These are phyloP conservation scores for Apolygus lucorum DNA, from an alignment of 1,140 invertebrate genomes.

Conservation along the genomic window DNA sequence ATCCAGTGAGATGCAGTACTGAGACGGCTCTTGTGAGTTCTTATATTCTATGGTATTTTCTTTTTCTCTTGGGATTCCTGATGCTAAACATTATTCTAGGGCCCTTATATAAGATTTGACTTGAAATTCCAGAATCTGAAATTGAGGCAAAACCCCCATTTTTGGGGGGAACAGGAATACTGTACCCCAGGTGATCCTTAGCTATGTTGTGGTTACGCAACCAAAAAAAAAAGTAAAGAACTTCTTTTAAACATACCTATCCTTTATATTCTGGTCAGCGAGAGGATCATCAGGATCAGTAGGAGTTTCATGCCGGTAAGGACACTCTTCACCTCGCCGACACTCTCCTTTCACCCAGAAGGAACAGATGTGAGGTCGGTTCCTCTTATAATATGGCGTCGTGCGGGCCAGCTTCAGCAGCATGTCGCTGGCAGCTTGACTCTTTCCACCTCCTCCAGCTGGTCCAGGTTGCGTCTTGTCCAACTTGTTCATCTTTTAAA, in stretches of 20 bases:
- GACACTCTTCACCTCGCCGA: constrained; percentile 97
- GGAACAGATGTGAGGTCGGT: constrained; percentile 97
- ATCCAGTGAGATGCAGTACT: no score
- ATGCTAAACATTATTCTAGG: no score
- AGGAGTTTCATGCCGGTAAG: constrained; percentile 97
- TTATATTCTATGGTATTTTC: not conserved
- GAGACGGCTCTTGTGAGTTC: no score
- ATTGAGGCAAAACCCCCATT: no score
- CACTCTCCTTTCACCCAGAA: constrained; percentile 99
- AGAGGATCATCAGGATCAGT: constrained; percentile 99
- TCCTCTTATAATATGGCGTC: constrained; percentile 97
- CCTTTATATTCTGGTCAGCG: constrained; percentile 98
- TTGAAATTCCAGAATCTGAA: no score
- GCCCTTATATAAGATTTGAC: no score
- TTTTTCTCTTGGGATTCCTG: no score
- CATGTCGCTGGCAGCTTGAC: constrained; percentile 76
- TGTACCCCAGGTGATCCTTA: no score
- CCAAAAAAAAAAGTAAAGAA: no score
- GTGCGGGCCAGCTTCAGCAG: constrained; percentile 90
- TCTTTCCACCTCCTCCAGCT: constrained; percentile 53
- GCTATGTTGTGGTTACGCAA: no score
- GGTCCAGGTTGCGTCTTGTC: constrained; percentile 36
- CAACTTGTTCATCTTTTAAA: constrained; percentile 38
- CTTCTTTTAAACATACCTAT: constrained; percentile 56
- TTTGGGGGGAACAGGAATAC: no score